These are phyloP conservation scores for Caenorhabditis sinica DNA, from an alignment of 2,888 invertebrate genomes.

Conservation along the genomic window DNA sequence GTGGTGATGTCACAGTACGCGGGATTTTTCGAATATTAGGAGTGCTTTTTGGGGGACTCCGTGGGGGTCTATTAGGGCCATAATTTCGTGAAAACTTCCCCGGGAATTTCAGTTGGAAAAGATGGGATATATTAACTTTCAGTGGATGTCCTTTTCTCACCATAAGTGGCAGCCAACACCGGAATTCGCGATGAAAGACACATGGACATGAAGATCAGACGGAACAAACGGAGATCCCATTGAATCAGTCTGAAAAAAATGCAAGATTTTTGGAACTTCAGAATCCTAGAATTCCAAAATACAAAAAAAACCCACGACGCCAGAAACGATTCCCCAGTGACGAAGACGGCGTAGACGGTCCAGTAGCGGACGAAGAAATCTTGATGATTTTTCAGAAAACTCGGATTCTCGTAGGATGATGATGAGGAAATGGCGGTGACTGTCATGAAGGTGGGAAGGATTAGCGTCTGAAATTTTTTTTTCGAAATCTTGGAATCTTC, in stretches of 20 bases:
- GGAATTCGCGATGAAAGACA: conserved; percentile 58
- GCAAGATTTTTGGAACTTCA: not conserved
- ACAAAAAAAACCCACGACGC: conserved; percentile 37
- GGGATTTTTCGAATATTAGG: too few relatives aligned
- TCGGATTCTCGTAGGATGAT: conserved; percentile 11
- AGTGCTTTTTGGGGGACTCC: too few relatives aligned
- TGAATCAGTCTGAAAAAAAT: conserved; percentile 51
- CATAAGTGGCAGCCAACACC: conserved; percentile 14
- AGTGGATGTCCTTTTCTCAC: too few relatives aligned
- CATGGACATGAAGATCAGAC: conserved; percentile 52
- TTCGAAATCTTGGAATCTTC: not conserved
- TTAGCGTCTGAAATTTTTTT: conserved; percentile 41
- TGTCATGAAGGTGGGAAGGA: conserved; percentile 51
- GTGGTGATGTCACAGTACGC: too few relatives aligned
- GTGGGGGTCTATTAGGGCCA: too few relatives aligned
- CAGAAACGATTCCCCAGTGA: conserved; percentile 45
- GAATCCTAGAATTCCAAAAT: not conserved
- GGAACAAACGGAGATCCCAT: conserved; percentile 57
- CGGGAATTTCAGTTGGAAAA: not conserved
- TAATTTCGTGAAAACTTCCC: not conserved
- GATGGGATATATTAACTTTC: too few relatives aligned
- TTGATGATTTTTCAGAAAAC: conserved; percentile 24
- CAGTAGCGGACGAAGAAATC: conserved; percentile 49
- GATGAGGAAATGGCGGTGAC: conserved; percentile 19
- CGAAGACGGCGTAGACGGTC: conserved; percentile 53